Evolutionary conservation across 2,797 vertebrate species (phyloP), one percentile per base, ranked within the genome.

Genomic region (Nothura maculosa): DNA sequence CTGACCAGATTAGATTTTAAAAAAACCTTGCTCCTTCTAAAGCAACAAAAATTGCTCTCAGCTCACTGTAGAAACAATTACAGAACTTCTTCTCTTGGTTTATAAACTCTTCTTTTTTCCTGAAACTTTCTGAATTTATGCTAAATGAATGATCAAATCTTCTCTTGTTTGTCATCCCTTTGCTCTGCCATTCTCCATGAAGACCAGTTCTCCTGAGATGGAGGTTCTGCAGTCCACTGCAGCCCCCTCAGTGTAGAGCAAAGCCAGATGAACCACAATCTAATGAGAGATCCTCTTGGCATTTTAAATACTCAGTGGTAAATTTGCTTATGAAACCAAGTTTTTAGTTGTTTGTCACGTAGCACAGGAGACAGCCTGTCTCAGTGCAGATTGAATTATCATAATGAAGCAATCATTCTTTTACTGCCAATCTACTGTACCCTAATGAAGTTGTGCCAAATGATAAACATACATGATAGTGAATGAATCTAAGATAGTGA

Each of bases 351-450:
- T 75, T 96, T 92, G 63, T 94, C 76, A 70, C 1, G 11, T 93
- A 94, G 76, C 60, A 80, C 52, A 63, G 85, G 68, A 92, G 87
- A 88, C 95, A 92, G 75, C 43, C 70, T 91, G 92, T 93, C 89
- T 92, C 94, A 61, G 60, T 18, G 58, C 55, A 89, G 77, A 94
- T 72, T 80, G 69, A 82, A 75, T 90, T 93, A 81, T 94, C 87
- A 27, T 85, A 85, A 89, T 83, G 84, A 83, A 81, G 79, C 55
- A 87, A 87, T 87, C 72, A 63, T 79, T 57, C 17, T 87, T 90
- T 92, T 83, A 48, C 73, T 89, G 60, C 69, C 40, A 89, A 36
- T 81, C 86, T 62, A n/a, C 81, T 62, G 21, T 80, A 67, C 27
- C 54, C 52, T 66, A 43, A 70, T 0, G 0, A 36, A 42, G 28